Base-by-base conservation (phyloP, 1,140 invertebrate genomes). In the Neodiprion virginianus region DNA sequence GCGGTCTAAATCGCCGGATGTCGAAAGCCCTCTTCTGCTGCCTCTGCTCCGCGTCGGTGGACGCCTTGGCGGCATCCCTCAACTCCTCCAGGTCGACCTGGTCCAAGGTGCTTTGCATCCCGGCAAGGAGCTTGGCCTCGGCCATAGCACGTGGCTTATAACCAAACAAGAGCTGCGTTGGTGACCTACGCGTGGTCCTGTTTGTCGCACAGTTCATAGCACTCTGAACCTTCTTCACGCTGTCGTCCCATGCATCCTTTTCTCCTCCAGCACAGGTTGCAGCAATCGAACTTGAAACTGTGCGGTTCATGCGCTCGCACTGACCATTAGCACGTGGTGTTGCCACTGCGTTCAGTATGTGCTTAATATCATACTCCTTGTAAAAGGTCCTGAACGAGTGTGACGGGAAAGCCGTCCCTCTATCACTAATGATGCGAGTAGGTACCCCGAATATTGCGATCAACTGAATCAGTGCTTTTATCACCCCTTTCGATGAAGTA, bases 261-360 rank as follows among this genome's bases (percentile, higher is more conserved):
- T 79, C 74, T n/a, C 61, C 71, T 8, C 76, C 79, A 1, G 71
- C 50, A 10, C 77, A 75, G 3, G 76, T 68, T 10, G 76, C 74
- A 1, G 83, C 77, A 10, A 87, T 73, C 0, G 82, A 71, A 47
- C 75, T 76, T 12, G 79, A 50, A 8, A 84, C 72, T 2, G 81
- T 81, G 8, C 78, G 49, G 74, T 82, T 79, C 47, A 76, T 76
- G 1, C 81, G 68, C 66, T 84, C 81, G 14, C 78, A 79, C 48
- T 85, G 86, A 2, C 83, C 84, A 48, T 84, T 83, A 0, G 84
- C 80, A 0, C 83, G 73, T 21, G 70, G 81, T 7, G 78, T 82
- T 3, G 79, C 82, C 1, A 81, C 82, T 0, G 83, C 81, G 8
- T 83, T 84, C 0, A 77, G 17, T 23, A 83, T 72, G 23, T 84